Conservation (phyloP, 2,888 invertebrate species). For the Nymphalis c-album region DNA sequence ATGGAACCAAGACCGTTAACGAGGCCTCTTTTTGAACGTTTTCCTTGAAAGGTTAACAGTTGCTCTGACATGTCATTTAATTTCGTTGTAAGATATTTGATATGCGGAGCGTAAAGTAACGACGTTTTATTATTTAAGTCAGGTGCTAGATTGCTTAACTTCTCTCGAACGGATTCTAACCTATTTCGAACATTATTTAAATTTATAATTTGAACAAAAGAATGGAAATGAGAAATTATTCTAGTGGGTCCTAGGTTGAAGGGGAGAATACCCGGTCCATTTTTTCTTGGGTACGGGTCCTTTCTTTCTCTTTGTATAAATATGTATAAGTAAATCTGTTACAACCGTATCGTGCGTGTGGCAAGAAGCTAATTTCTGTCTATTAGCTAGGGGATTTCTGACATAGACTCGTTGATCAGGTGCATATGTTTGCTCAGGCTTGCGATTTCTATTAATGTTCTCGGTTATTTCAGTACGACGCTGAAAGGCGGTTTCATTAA, state of each 20-base stretch:
- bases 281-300: not conserved
- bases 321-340: not conserved
- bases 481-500: too few relatives aligned
- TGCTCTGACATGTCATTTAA: not conserved
- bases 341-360: too few relatives aligned
- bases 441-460: too few relatives aligned
- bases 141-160: too few relatives aligned
- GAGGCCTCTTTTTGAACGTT: not conserved
- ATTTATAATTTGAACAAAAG: not conserved
- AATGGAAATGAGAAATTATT: not conserved
- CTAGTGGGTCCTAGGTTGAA: not conserved
- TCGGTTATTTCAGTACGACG: too few relatives aligned
- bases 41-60: not conserved
- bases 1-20: constrained; percentile 25
- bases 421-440: too few relatives aligned
- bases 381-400: too few relatives aligned
- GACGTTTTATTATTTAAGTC: too few relatives aligned
- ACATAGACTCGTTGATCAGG: too few relatives aligned
- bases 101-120: not conserved
- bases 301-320: not conserved
- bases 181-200: too few relatives aligned
- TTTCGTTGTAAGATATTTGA: not conserved
- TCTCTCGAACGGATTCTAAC: too few relatives aligned
- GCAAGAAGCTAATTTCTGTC: too few relatives aligned
- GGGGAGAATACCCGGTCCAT: not conserved